Conservation (phyloP, 2,113 vertebrate genomes). For the Xyrauchen texanus region DNA sequence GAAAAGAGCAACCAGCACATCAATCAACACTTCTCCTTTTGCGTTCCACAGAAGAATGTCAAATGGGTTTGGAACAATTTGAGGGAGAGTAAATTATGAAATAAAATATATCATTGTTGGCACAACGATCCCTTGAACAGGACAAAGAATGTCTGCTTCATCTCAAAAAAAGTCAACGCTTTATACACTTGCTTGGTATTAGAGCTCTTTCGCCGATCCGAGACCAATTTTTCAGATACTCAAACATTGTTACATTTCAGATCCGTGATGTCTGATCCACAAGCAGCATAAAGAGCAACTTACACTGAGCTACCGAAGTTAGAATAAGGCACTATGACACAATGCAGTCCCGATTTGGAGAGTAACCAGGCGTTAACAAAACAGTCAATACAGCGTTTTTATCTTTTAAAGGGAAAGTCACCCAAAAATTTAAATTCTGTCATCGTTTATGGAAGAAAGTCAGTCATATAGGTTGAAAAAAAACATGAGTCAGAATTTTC, state of each 20-base stretch:
- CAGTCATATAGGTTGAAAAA: no score
- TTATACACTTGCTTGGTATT: constrained; percentile 3
- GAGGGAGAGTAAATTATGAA: no score
- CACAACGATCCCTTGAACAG: background rate
- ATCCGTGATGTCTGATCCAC: constrained; percentile 51
- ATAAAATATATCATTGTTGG: no score
- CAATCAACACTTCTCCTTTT: no score
- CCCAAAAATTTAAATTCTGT: no score
- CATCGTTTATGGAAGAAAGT: no score
- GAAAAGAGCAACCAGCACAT: no score
- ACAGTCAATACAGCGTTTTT: background rate
- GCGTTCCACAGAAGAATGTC: no score
- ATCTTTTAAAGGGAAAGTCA: no score
- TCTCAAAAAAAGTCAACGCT: background rate
- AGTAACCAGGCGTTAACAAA: constrained; percentile 10
- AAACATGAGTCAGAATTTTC: no score
- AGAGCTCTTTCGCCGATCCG: constrained; percentile 8
- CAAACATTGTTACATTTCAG: constrained; percentile 51
- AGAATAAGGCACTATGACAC: constrained; percentile 80
- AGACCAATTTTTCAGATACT: background rate
- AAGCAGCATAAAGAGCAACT: constrained; percentile 54
- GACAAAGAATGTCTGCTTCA: constrained; percentile 6
- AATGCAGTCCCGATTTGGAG: constrained; percentile 68
- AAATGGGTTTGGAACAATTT: no score
- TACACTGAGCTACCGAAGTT: constrained; percentile 59